Evolutionary conservation across 2,888 invertebrate species (phyloP).

Genomic region (Aphelenchoides bicaudatus): DNA sequence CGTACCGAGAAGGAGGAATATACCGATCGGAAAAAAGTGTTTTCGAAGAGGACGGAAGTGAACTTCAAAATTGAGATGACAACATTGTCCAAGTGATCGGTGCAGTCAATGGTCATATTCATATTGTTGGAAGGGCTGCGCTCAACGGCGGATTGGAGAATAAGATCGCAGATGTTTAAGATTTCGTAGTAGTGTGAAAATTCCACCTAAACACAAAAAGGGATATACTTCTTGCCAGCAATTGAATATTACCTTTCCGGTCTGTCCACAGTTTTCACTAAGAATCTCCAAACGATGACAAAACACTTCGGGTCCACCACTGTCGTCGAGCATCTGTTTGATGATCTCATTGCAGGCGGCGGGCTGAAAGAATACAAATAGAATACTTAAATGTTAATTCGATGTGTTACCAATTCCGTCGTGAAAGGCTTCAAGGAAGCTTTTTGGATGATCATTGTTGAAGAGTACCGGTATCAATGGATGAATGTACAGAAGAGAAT

Average conservation of each 20-base stretch:
- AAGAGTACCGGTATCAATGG: too few species aligned
- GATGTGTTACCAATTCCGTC: constrained; percentile 26
- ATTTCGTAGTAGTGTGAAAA: constrained; percentile 49
- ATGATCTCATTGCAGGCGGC: constrained; percentile 27
- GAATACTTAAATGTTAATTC: background rate
- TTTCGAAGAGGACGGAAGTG: constrained; percentile 52
- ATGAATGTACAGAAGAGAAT: too few species aligned
- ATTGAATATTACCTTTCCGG: constrained; percentile 28
- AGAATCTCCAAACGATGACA: constrained; percentile 24
- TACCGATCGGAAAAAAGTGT: constrained; percentile 49
- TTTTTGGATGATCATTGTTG: constrained; percentile 22
- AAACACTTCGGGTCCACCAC: constrained; percentile 14
- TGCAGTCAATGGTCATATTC: constrained; percentile 24
- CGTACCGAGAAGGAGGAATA: constrained; percentile 48
- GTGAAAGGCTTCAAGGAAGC: constrained; percentile 28
- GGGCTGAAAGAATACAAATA: constrained; percentile 19
- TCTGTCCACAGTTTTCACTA: constrained; percentile 26
- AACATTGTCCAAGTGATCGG: constrained; percentile 17
- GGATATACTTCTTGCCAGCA: background rate
- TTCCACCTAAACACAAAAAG: constrained; percentile 39
- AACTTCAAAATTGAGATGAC: constrained; percentile 42
- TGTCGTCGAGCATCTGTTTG: constrained; percentile 14
- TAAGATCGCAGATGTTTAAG: constrained; percentile 46
- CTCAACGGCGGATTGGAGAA: constrained; percentile 41
- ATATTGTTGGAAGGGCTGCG: background rate